Percentiles rank a stretch among this genome's conserved stretches.
Evolutionary conservation across 1,140 invertebrate genomes (phyloP).

Genomic region (Pogonomyrmex californicus): DNA sequence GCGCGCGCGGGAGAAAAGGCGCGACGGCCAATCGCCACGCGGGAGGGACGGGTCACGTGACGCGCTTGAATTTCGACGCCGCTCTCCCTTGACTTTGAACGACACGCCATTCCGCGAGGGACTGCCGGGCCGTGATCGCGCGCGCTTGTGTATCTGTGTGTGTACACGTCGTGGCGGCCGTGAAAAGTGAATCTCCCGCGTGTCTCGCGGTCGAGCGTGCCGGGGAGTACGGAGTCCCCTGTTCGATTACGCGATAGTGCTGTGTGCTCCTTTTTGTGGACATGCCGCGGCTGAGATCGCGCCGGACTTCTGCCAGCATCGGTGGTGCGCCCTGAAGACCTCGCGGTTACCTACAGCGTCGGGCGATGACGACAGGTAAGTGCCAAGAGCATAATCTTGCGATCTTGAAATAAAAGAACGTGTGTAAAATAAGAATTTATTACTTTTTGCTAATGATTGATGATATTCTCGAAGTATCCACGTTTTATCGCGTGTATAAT

Average conservation of each 20-base stretch:
- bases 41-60: constrained; percentile 35
- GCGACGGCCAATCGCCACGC: constrained; percentile 21
- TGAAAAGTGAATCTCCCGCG: background rate
- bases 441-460: background rate
- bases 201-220: background rate
- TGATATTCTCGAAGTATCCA: background rate
- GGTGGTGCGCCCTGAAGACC: background rate
- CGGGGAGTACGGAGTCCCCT: too few relatives aligned
- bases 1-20: constrained; percentile 33
- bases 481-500: background rate
- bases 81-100: constrained; percentile 34
- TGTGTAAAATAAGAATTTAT: background rate
- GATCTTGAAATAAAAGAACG: background rate
- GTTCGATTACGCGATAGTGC: background rate
- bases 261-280: background rate
- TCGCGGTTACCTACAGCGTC: background rate
- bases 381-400: background rate
- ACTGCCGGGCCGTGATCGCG: background rate
- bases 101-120: constrained; percentile 23
- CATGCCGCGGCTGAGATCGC: background rate
- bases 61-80: constrained; percentile 43
- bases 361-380: constrained; percentile 14
- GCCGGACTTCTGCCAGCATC: too few relatives aligned
- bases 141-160: background rate
- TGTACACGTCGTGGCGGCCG: background rate